Percentiles rank a stretch among this genome's conserved stretches.
Evolutionary conservation across 1,140 invertebrate genomes (phyloP).

Genomic region (Streblospio benedicti): DNA sequence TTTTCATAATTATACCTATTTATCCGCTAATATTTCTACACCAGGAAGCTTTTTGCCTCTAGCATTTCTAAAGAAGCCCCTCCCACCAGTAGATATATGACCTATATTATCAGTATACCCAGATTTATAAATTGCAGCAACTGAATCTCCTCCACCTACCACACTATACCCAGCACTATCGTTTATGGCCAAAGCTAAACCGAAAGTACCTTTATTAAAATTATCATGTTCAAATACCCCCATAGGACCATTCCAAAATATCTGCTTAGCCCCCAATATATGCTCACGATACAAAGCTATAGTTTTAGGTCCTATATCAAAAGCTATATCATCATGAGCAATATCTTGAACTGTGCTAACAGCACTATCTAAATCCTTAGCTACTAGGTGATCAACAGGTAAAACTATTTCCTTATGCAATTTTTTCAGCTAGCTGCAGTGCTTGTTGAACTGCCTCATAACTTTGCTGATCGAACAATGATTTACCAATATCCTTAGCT

Average conservation of each 20-base stretch:
- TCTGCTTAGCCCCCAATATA: conserved; percentile 1
- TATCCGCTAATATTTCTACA: neutral
- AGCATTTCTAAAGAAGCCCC: neutral
- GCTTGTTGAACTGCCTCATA: neutral
- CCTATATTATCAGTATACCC: neutral
- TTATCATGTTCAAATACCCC: conserved; percentile 20
- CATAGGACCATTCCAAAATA: conserved; percentile 24
- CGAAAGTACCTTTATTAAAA: conserved; percentile 12
- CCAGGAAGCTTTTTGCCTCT: neutral
- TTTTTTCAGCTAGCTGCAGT: neutral
- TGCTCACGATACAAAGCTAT: neutral
- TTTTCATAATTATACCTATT: neutral
- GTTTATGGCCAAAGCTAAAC: neutral
- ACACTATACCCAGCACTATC: neutral
- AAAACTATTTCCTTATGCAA: neutral
- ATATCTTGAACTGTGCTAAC: neutral
- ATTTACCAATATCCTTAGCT: conserved; percentile 1
- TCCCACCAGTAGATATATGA: neutral
- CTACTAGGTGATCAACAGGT: neutral
- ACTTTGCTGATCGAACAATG: neutral
- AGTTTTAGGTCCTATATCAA: neutral
- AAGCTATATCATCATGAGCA: neutral
- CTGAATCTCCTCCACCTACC: neutral
- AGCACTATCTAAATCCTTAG: neutral
- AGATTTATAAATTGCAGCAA: neutral